Evolutionary conservation across 2,888 invertebrate genomes (phyloP).

Genomic region (Macrophya annulata): DNA sequence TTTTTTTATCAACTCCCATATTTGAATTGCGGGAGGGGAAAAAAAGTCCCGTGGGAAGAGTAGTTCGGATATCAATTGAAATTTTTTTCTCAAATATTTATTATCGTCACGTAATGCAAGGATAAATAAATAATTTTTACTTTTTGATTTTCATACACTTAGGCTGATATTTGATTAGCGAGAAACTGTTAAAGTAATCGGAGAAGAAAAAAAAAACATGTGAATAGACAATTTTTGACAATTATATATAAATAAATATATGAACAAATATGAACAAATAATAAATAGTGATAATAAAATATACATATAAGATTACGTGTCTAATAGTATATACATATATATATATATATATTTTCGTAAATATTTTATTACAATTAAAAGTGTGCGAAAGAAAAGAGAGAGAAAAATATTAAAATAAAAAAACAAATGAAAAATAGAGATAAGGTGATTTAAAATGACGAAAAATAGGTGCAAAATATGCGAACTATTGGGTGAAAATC

Average conservation of each 20-base stretch:
- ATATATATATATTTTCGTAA: neutral
- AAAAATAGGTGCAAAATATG: conserved; percentile 74
- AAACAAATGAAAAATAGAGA: neutral
- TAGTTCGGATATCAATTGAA: no score
- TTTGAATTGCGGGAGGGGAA: neutral
- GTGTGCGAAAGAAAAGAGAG: neutral
- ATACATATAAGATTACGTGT: neutral
- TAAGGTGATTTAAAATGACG: conserved; percentile 65
- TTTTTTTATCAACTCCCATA: neutral
- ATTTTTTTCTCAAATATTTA: no score
- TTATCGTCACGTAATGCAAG: neutral
- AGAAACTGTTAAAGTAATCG: neutral
- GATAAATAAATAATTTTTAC: neutral
- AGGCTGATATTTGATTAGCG: neutral
- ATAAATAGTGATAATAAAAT: neutral
- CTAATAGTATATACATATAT: neutral
- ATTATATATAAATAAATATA: neutral
- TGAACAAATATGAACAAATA: neutral
- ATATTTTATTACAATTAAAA: conserved; percentile 23
- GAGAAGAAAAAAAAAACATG: neutral
- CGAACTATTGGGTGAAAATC: conserved; percentile 72
- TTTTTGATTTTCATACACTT: neutral
- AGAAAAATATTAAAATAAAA: neutral
- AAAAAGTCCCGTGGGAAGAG: neutral
- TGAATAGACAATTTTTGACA: neutral